Percentiles rank a stretch among this genome's conserved stretches.
Conservation (phyloP, 1,140 invertebrate genomes). For the Spodoptera litura region DNA sequence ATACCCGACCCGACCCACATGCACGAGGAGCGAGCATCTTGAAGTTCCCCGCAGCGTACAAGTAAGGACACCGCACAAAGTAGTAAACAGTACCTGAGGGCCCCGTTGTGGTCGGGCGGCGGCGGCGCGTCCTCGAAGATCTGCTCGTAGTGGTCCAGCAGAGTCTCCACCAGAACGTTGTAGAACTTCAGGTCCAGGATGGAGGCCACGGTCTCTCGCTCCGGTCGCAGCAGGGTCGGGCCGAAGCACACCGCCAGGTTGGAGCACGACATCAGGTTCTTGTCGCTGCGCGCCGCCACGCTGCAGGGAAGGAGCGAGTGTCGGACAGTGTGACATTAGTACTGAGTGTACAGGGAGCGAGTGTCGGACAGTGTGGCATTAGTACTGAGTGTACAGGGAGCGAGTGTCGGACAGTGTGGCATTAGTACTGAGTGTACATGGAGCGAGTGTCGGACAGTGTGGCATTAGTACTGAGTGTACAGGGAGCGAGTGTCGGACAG, state of each 20-base stretch:
- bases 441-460: too few species aligned
- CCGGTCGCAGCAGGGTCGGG: constrained; percentile 96
- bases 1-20: too few species aligned
- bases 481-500: too few species aligned
- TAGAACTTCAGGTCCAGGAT: constrained; percentile 99
- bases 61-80: too few species aligned
- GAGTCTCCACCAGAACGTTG: constrained; percentile 98
- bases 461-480: too few species aligned
- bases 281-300: constrained; percentile 93
- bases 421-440: too few species aligned
- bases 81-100: constrained; percentile 48
- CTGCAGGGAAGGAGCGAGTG: constrained; percentile 84
- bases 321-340: too few species aligned
- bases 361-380: constrained; percentile 72
- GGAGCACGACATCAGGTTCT: constrained; percentile 98
- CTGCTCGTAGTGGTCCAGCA: constrained; percentile 96
- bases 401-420: constrained; percentile 72
- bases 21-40: too few species aligned
- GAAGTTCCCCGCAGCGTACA: too few species aligned
- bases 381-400: not conserved
- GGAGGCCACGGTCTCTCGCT: constrained; percentile 98
- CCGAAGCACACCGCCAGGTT: constrained; percentile 99
- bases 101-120: constrained; percentile 55
- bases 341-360: not conserved
- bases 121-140: constrained; percentile 87